These are phyloP conservation scores for Platyscapa corneri DNA, from an alignment of 1,140 invertebrate species.

Conservation along the genomic window DNA sequence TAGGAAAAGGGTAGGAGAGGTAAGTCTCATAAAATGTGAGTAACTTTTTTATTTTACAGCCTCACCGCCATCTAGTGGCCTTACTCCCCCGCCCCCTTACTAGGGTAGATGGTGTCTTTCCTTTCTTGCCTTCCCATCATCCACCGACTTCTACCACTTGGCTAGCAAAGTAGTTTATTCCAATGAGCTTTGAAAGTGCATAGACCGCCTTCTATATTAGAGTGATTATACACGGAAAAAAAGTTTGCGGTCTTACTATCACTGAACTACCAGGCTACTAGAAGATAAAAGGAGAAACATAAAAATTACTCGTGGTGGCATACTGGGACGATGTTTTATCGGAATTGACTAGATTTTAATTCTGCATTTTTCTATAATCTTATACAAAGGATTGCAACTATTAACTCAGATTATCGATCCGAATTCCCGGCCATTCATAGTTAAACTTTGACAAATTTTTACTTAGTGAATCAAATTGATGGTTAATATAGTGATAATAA, in stretches of 20 bases:
- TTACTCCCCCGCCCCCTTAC: not conserved
- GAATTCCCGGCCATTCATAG: too few species aligned
- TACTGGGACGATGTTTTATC: not conserved
- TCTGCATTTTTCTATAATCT: not conserved
- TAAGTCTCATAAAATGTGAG: slow-evolving; percentile 45
- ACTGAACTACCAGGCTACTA: not conserved
- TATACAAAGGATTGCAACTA: too few species aligned
- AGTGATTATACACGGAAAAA: slow-evolving; percentile 37
- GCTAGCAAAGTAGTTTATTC: slow-evolving; percentile 17
- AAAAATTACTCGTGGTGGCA: not conserved
- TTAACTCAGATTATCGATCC: too few species aligned
- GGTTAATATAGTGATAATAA: too few species aligned
- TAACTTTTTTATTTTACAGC: slow-evolving; percentile 57
- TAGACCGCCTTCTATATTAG: not conserved
- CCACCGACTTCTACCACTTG: slow-evolving; percentile 29
- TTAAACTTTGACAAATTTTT: too few species aligned
- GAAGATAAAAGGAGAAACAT: not conserved
- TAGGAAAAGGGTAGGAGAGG: not conserved
- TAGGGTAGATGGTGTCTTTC: not conserved
- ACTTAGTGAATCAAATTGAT: too few species aligned
- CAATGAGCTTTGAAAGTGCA: slow-evolving; percentile 43
- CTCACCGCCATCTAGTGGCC: slow-evolving; percentile 11
- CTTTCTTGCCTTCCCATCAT: not conserved
- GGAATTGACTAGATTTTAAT: not conserved
- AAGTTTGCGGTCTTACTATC: not conserved